Evolutionary conservation across 2,113 vertebrate species (phyloP).

Genomic region (Lichenostomus cassidix): DNA sequence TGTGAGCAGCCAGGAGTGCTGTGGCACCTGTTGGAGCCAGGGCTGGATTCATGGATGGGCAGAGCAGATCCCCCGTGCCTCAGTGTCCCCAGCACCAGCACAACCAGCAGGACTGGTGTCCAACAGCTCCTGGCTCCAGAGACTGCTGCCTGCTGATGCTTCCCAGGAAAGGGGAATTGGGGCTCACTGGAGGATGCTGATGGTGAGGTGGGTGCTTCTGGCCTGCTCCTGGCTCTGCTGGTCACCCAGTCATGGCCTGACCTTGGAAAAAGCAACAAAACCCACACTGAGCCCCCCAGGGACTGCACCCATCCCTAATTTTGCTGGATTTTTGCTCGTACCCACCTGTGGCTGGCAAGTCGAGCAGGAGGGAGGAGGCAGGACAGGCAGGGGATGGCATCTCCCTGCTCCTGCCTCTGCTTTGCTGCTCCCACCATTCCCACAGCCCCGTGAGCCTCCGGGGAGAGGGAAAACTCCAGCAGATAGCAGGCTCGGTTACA

Average conservation of each 20-base stretch:
- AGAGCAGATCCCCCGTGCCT: background rate
- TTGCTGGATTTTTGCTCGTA: rapidly evolving
- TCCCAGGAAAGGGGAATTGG: background rate
- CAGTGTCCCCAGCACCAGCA: rapidly evolving
- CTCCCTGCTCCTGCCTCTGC: background rate
- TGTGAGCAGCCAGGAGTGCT: background rate
- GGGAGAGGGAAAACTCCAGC: background rate
- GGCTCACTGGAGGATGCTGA: background rate
- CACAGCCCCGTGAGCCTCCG: background rate
- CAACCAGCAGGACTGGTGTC: rapidly evolving
- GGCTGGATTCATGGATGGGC: rapidly evolving
- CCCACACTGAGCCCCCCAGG: background rate
- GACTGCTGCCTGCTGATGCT: rapidly evolving
- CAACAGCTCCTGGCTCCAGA: background rate
- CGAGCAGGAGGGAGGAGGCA: background rate
- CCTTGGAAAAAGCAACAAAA: background rate
- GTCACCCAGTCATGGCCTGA: background rate
- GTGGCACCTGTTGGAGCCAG: background rate
- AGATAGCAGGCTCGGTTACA: conserved; percentile 35
- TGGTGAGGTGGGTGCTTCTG: background rate
- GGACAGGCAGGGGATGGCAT: background rate
- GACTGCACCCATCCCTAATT: background rate
- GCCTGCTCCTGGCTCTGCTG: background rate
- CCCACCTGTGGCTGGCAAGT: background rate
- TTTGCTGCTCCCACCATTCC: background rate